A percentile compares a stretch with the other conserved stretches of the same genome.
phyloP scores from a whole-genome alignment of 1,140 invertebrate genomes.

The Drosophila orena region DNA sequence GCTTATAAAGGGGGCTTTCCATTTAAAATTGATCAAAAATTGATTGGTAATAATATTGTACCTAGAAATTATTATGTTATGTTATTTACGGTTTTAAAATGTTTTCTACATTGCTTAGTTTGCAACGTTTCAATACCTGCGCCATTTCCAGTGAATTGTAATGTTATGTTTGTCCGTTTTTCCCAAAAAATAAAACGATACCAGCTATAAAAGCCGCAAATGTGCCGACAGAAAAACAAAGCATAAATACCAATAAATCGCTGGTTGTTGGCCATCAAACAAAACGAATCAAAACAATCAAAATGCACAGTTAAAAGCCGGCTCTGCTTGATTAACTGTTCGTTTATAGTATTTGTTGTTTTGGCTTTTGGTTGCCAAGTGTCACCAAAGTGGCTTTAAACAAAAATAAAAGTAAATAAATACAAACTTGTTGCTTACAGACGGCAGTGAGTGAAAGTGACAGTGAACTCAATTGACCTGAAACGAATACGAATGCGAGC shows the following conservation, averaged over 20 bases:
- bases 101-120: too few species aligned
- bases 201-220: constrained; percentile 24
- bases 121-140: too few species aligned
- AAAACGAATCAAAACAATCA: constrained; percentile 46
- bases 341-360: neutral
- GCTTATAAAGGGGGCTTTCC: too few species aligned
- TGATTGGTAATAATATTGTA: neutral
- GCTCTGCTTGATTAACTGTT: constrained; percentile 35
- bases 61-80: too few species aligned
- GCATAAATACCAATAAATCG: constrained; percentile 47
- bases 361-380: constrained; percentile 9
- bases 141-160: neutral
- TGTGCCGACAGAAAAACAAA: constrained; percentile 24
- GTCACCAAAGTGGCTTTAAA: constrained; percentile 48
- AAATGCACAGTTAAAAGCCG: constrained; percentile 66
- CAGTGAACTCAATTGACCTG: constrained; percentile 79
- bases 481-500: constrained; percentile 34
- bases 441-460: constrained; percentile 66
- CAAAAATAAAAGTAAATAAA: constrained; percentile 27
- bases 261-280: constrained; percentile 41
- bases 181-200: constrained; percentile 24
- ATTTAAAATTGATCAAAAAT: constrained; percentile 1
- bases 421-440: constrained; percentile 20
- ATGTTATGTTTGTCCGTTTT: neutral
- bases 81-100: too few species aligned